These are phyloP conservation scores for Drosophila dunni DNA, from an alignment of 1,140 invertebrate species.

Conservation along the genomic window DNA sequence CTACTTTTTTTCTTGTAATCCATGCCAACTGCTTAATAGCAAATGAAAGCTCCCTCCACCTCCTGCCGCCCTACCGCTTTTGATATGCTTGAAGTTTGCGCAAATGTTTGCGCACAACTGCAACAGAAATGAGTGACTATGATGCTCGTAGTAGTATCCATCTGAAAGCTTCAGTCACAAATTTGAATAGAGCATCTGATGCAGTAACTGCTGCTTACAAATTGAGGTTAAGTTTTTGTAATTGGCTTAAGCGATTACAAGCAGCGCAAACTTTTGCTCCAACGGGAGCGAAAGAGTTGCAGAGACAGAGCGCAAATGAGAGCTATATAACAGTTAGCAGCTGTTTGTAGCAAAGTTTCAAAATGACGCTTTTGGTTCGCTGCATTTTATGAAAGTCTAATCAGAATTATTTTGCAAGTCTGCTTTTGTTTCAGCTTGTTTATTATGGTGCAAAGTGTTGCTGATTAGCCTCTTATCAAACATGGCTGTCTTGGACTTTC, in stretches of 20 bases:
- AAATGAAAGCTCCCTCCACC: not conserved
- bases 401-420: conserved; percentile 9
- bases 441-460: conserved; percentile 2
- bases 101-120: conserved; percentile 51
- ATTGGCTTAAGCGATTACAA: conserved; percentile 79
- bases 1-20: conserved; percentile 17
- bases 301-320: conserved; percentile 8
- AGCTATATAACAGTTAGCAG: conserved; percentile 13
- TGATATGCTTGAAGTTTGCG: conserved; percentile 29
- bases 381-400: conserved; percentile 10
- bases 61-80: not conserved
- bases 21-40: not conserved
- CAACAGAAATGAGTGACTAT: conserved; percentile 63
- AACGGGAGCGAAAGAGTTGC: not conserved
- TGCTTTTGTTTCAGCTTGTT: conserved; percentile 16
- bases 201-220: conserved; percentile 34
- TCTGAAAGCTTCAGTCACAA: conserved; percentile 16
- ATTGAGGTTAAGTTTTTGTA: conserved; percentile 78
- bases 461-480: conserved; percentile 12
- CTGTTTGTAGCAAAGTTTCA: not conserved
- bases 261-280: conserved; percentile 58
- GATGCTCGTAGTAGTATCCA: not conserved
- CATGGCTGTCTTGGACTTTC: not conserved
- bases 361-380: not conserved
- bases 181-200: conserved; percentile 30